These are phyloP conservation scores for Eurystomus gularis DNA, from an alignment of 2,113 vertebrate species.

Conservation along the genomic window DNA sequence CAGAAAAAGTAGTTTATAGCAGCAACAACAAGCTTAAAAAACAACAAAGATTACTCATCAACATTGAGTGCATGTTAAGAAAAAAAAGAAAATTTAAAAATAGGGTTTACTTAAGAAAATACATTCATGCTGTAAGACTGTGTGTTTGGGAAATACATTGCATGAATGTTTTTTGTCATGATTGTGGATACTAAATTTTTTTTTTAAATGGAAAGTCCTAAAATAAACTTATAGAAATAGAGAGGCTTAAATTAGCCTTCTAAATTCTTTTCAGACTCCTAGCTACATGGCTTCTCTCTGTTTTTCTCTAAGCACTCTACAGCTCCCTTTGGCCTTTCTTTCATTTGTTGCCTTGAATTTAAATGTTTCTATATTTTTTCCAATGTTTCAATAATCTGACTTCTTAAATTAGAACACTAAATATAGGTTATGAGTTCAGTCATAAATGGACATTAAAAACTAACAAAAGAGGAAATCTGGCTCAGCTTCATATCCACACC, in stretches of 20 bases:
- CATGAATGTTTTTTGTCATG: neutral
- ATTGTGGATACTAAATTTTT: neutral
- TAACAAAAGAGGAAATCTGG: neutral
- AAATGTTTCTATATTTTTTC: neutral
- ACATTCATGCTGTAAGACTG: neutral
- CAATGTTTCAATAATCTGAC: neutral
- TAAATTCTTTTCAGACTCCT: neutral
- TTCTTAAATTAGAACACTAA: conserved; percentile 21
- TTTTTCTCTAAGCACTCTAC: neutral
- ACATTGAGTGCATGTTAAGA: neutral
- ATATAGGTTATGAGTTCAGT: neutral
- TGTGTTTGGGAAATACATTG: neutral
- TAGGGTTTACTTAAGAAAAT: neutral
- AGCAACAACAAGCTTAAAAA: neutral
- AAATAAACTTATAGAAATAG: neutral
- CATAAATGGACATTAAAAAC: neutral
- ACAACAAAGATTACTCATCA: neutral
- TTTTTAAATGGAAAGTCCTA: neutral
- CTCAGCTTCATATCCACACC: neutral
- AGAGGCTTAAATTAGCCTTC: neutral
- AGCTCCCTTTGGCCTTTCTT: neutral
- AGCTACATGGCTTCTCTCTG: neutral
- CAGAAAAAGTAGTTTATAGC: neutral
- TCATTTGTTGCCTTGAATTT: neutral
- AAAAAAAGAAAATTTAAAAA: neutral